phyloP scores from a whole-genome alignment of 2,888 invertebrate genomes.

The Chrysopilus asiliformis region DNA sequence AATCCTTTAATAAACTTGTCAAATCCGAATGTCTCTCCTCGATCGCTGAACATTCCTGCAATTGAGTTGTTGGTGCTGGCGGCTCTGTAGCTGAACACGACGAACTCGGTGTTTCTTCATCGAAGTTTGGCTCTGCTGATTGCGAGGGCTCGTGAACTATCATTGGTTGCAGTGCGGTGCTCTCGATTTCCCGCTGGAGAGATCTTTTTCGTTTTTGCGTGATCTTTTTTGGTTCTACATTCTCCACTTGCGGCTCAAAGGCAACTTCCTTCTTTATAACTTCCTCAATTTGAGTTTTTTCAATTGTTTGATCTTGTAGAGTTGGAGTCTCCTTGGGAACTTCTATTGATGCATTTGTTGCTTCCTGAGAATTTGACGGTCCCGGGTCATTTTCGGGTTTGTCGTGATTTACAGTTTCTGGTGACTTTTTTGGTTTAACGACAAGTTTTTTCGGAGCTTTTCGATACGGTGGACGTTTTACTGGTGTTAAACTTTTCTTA shows the following conservation, averaged over 20 bases:
- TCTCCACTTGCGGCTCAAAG: neutral
- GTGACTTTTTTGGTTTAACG: too few relatives aligned
- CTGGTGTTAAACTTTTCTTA: too few relatives aligned
- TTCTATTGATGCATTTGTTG: too few relatives aligned
- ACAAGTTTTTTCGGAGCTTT: neutral
- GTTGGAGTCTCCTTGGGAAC: too few relatives aligned
- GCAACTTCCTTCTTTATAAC: too few relatives aligned
- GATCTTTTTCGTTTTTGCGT: neutral
- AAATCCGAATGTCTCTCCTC: neutral
- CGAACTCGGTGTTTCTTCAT: neutral
- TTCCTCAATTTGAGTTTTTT: too few relatives aligned
- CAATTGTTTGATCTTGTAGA: too few relatives aligned
- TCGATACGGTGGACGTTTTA: too few relatives aligned
- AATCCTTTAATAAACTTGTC: neutral
- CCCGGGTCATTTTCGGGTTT: too few relatives aligned
- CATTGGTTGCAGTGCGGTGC: constrained; percentile 5
- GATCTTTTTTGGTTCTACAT: neutral
- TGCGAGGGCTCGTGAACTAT: constrained; percentile 11
- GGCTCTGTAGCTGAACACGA: neutral
- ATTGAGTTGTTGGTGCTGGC: neutral
- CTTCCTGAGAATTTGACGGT: too few relatives aligned
- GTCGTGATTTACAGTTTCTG: too few relatives aligned
- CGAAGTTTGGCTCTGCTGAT: constrained; percentile 5
- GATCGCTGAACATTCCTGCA: neutral
- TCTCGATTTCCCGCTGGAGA: constrained; percentile 8